phyloP scores from a whole-genome alignment of 2,797 vertebrate genomes.

The Helarctos malayanus region DNA sequence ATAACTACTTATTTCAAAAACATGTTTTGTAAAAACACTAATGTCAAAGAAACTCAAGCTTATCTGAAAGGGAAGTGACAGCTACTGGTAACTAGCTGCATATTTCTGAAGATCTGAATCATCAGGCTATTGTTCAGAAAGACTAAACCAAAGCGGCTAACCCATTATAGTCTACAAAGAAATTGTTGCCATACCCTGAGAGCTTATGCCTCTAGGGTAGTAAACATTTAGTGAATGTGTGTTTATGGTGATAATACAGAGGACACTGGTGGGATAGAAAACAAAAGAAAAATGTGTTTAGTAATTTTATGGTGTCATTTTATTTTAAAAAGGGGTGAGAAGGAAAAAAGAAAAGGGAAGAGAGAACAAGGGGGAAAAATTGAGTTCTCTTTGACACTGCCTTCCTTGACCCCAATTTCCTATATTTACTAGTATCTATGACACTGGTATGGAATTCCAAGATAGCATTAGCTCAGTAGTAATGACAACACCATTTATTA shows the following conservation, averaged over 20 bases:
- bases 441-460: not conserved
- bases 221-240: not conserved
- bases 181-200: not conserved
- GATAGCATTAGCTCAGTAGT: not conserved
- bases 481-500: not conserved
- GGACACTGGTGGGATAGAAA: not conserved
- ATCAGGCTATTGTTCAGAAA: not conserved
- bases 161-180: not conserved
- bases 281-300: constrained; percentile 50
- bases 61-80: constrained; percentile 39
- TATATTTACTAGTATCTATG: not conserved
- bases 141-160: constrained; percentile 8
- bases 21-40: constrained; percentile 11
- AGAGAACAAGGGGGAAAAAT: not conserved
- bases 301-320: not conserved
- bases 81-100: not conserved
- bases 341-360: not conserved
- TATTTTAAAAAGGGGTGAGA: not conserved
- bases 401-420: not conserved
- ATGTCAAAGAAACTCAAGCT: not conserved
- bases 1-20: constrained; percentile 65
- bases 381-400: not conserved
- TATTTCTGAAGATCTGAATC: constrained; percentile 34
- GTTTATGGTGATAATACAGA: not conserved
- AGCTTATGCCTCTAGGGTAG: not conserved